These are phyloP conservation scores for Listrodromus nycthemerus DNA, from an alignment of 2,888 invertebrate species.

Conservation along the genomic window DNA sequence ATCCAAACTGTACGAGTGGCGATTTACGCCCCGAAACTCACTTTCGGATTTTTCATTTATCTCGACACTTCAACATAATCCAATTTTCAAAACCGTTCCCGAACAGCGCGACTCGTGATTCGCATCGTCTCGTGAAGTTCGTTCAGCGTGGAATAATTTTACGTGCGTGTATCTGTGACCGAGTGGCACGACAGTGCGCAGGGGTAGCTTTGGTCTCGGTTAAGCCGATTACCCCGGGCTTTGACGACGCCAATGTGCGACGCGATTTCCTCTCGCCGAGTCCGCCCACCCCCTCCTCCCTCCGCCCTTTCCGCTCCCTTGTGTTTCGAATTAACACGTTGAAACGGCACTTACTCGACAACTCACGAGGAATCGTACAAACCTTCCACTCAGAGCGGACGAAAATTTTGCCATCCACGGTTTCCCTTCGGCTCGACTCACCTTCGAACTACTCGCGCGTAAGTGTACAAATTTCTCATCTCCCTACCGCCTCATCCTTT, in stretches of 20 bases:
- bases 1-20: background rate
- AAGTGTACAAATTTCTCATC: slow-evolving; percentile 4
- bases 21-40: too few species aligned
- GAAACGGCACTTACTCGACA: slow-evolving; percentile 59
- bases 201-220: background rate
- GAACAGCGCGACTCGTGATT: background rate
- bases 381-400: background rate
- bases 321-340: slow-evolving; percentile 60
- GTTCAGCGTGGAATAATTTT: background rate
- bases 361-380: slow-evolving; percentile 5
- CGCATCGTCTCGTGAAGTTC: background rate
- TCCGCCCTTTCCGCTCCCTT: slow-evolving; percentile 6
- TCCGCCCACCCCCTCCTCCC: background rate
- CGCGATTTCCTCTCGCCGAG: slow-evolving; percentile 47
- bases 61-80: background rate
- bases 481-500: background rate
- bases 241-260: slow-evolving; percentile 60
- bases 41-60: too few species aligned
- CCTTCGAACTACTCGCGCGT: background rate
- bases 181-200: slow-evolving; percentile 3
- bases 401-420: background rate
- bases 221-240: slow-evolving; percentile 65
- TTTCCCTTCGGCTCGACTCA: background rate
- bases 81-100: background rate
- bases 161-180: background rate